Base-by-base conservation (phyloP, 2,113 vertebrate species). In the Polyodon spathula region DNA sequence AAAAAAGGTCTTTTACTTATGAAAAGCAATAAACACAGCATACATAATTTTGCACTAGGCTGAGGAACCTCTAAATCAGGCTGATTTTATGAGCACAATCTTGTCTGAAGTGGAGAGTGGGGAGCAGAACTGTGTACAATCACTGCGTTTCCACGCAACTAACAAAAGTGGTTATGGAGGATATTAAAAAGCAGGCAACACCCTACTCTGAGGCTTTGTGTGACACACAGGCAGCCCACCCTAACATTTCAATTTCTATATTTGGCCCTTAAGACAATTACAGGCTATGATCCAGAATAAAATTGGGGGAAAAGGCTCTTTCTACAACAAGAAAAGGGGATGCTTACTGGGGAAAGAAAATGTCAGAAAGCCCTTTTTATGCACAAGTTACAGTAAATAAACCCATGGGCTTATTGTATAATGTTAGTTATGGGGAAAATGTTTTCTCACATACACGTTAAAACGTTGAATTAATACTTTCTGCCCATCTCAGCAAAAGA, bases 231-330 rank as follows among this genome's bases (percentile, higher is more conserved):
- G 70, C 78, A 81, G 76, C 84, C 80, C 81, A 86, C 79, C 78
- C 76, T 74, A 78, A 72, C 72, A 76, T 87, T 84, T 81, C 77
- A 83, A 70, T 74, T 79, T 80, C 81, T 71, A 68, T 63, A 82
- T 87, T 86, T 88, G 84, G 84, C 86, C 79, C 80, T 74, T 82
- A 81, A 82, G 82, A 88, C 85, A 87, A 89, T 88, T 88, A 81
- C 84, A 87, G 80, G 85, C 88, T 84, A 78, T 67, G 69, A 82
- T 82, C 69, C 74, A 83, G 84, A 82, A 83, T 77, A 67, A 63
- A 76, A 79, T 71, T 58, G 62, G 73, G 72, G 68, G 3, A 27
- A 3, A 1, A 27, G 27, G 27, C 27, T 27, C 27, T 27, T 27
- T 27, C 27, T 27, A 27, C 27, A 27, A 27, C 27, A 27, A 27